Conservation (phyloP, 1,140 invertebrate genomes). For the Plutomurus gul region DNA sequence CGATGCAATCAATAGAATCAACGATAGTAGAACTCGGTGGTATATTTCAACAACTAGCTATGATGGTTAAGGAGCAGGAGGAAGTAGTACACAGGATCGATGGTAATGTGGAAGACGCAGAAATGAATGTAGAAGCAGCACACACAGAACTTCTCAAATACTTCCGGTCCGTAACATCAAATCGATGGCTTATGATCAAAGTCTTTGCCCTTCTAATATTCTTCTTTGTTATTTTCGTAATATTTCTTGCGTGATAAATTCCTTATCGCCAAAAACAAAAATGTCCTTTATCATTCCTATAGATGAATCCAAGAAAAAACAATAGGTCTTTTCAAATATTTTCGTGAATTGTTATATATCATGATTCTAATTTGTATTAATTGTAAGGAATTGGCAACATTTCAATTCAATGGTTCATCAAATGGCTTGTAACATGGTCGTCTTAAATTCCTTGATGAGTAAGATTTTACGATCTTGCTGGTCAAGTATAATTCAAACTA, state of each 20-base stretch:
- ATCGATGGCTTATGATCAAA: slow-evolving; percentile 99
- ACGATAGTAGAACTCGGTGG: slow-evolving; percentile 98
- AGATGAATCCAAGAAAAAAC: background rate
- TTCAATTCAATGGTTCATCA: too few relatives aligned
- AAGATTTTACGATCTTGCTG: too few relatives aligned
- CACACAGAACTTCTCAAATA: slow-evolving; percentile 97
- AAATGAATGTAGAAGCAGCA: slow-evolving; percentile 95
- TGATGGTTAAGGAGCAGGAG: slow-evolving; percentile 99
- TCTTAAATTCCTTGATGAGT: too few relatives aligned
- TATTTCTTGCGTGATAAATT: slow-evolving; percentile 80
- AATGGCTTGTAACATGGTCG: too few relatives aligned
- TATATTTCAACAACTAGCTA: slow-evolving; percentile 96
- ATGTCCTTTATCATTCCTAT: slow-evolving; percentile 29
- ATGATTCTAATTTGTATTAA: too few relatives aligned
- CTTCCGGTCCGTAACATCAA: slow-evolving; percentile 95
- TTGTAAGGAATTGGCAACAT: too few relatives aligned
- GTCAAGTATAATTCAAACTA: too few relatives aligned
- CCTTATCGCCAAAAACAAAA: background rate
- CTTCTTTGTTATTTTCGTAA: slow-evolving; percentile 98
- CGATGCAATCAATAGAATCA: slow-evolving; percentile 98
- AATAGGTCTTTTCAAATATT: background rate
- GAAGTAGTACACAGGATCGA: slow-evolving; percentile 90
- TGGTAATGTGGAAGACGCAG: slow-evolving; percentile 89
- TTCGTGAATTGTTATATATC: background rate
- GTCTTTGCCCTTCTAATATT: slow-evolving; percentile 97